Percentiles rank a stretch among this genome's conserved stretches.
Conservation (phyloP, 2,888 invertebrate genomes). For the Caenorhabditis wallacei region DNA sequence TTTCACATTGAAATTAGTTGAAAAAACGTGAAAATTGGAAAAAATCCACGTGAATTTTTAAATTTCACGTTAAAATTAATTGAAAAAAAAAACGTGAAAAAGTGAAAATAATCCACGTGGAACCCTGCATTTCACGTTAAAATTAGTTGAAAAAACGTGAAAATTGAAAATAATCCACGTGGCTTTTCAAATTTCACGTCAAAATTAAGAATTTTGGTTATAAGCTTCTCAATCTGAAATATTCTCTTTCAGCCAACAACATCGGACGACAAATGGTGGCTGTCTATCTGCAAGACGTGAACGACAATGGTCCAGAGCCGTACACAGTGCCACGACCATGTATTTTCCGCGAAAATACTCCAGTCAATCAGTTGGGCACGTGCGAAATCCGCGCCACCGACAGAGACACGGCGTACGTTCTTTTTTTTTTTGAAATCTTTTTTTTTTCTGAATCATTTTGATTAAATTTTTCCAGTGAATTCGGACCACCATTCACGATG, state of each 20-base stretch:
- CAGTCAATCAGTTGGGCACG: constrained; percentile 89
- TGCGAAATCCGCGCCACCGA: constrained; percentile 82
- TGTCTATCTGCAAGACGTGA: constrained; percentile 90
- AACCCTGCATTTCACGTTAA: too few species aligned
- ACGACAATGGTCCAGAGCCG: constrained; percentile 94
- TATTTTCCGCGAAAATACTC: constrained; percentile 95
- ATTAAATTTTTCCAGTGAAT: constrained; percentile 68
- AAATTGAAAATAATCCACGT: too few species aligned
- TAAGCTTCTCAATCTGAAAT: background rate
- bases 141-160: too few species aligned
- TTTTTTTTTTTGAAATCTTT: background rate
- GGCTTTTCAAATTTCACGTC: too few species aligned
- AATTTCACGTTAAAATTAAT: too few species aligned
- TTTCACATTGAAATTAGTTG: too few species aligned
- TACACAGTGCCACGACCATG: constrained; percentile 92
- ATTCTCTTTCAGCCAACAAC: constrained; percentile 87
- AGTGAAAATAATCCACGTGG: too few species aligned
- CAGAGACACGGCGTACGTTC: constrained; percentile 78
- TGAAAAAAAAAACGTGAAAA: too few species aligned
- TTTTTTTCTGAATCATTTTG: background rate
- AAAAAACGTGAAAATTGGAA: too few species aligned
- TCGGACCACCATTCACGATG: constrained; percentile 93
- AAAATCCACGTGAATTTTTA: too few species aligned
- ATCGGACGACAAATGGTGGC: constrained; percentile 90
- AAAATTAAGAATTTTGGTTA: too few species aligned